Base-by-base conservation (phyloP, 1,140 invertebrate species). In the Gonatopus flavifemur region DNA sequence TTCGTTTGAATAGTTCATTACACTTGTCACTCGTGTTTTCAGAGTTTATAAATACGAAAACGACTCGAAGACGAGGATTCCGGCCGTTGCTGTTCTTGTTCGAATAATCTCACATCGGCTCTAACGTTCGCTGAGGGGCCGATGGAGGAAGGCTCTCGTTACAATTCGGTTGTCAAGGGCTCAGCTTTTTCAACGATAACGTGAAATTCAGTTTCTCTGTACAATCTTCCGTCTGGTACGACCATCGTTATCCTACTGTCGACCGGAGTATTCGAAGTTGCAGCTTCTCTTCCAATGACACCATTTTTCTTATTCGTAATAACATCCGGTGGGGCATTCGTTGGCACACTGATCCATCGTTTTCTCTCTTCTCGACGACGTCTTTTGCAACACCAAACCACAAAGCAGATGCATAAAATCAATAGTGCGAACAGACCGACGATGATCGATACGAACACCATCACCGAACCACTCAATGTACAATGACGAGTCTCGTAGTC, bases 191-290 rank as follows among this genome's bases (percentile, higher is more conserved):
- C 89, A 39, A 91, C 86, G 66, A 91, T 86, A 56, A 91, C 87
- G 70, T 91, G 87, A 61, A 92, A 83, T 72, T 92, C 89, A 3
- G 89, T 91, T 73, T 92, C 89, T 62, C 85, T 82, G 71, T 93
- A 93, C 10, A 88, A 86, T 64, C 87, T 83, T 1, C 88, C 86
- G 45, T 91, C 89, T 0, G 89, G 89, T 51, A 90, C 82, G 22
- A 91, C 86, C 70, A 91, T 78, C 15, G 79, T 81, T 52, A 82
- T 77, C 46, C 72, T 62, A 21, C 74, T 76, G 64, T 77, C 76
- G 19, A 76, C 72, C 3, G 73, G 70, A 0, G 44, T 41, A 42
- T 13, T 56, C 40, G 40, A 59, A 6, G 19, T 46, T 5, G 24
- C 47, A 10, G 31, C 40, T 4, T 72, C 68, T 1, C 68, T 58